Evolutionary conservation across 2,888 invertebrate genomes (phyloP), one percentile per base, ranked within the genome.

Genomic region (Rhodophaea formosa): DNA sequence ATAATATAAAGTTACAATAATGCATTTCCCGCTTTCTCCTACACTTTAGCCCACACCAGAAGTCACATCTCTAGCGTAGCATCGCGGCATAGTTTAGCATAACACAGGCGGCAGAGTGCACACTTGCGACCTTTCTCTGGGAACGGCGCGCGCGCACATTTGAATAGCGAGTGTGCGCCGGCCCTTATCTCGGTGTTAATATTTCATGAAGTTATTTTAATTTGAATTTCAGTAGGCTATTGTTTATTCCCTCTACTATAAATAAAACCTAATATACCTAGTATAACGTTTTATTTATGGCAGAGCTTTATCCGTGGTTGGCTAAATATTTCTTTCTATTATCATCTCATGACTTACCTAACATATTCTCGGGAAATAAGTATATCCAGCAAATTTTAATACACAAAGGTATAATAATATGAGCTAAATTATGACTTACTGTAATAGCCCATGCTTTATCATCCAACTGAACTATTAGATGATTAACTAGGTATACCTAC

Each of bases 161-260:
- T 80, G 76, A 82, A 85, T 82, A 79, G 68, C 70, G 73, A 70
- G 70, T 75, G 73, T 71, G 75, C 65, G 68, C 73, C 65, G 67
- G 60, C 70, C 77, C 72, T 80, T 82, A 83, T 67, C 63, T 66
- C 62, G 60, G 66, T 67, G 82, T 86, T 82, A 86, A 86, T 87
- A 87, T 87, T 86, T 82, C 86, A 87, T 87, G 84, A 84, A 79
- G 74, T 73, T 77, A 79, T 80, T 83, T 81, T 77, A 77, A 80
- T 82, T 82, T 84, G 63, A 78, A 84, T 82, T 79, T 80, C 79
- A 70, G 64, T 65, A 65, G 66, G 67, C 66, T 62, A 69, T 61
- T 44, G 44, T 54, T 32, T 29, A 29, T 29, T 23, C 29, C 43
- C n/a, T n/a, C 29, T 53, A n/a, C n/a, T n/a, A n/a, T n/a, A n/a